A percentile compares a stretch with the other conserved stretches of the same genome.
These are phyloP conservation scores for Drosophila bipectinata DNA, from an alignment of 1,140 invertebrate species.

Conservation along the genomic window DNA sequence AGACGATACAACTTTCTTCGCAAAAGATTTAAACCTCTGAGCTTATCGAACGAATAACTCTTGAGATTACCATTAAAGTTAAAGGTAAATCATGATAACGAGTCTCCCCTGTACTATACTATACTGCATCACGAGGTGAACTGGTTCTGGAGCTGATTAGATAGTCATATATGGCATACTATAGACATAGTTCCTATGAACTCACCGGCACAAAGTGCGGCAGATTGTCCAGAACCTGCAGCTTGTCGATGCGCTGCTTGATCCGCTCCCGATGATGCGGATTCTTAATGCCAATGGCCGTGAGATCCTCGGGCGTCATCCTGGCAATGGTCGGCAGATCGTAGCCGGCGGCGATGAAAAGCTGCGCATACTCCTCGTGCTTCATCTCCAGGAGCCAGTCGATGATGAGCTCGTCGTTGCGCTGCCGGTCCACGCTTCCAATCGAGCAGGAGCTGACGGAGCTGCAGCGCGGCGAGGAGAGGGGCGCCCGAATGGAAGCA, in stretches of 20 bases:
- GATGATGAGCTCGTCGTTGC: constrained; percentile 94
- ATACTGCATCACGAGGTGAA: constrained; percentile 29
- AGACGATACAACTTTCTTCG: no score
- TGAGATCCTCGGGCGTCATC: constrained; percentile 98
- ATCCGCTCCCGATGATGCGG: constrained; percentile 98
- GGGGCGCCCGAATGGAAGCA: constrained; percentile 73
- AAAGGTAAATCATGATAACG: no score
- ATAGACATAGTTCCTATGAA: constrained; percentile 29
- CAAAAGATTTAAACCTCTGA: no score
- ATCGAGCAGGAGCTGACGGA: constrained; percentile 90
- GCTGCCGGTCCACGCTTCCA: constrained; percentile 87
- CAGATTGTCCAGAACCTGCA: constrained; percentile 96
- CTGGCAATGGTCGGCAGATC: constrained; percentile 98
- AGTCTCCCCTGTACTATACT: constrained; percentile 20
- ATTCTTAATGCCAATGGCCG: constrained; percentile 96
- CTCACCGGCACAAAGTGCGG: constrained; percentile 96
- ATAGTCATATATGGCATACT: constrained; percentile 33
- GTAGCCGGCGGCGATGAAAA: constrained; percentile 98
- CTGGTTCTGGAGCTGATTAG: constrained; percentile 32
- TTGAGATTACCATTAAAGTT: background rate
- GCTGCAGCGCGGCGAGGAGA: constrained; percentile 86
- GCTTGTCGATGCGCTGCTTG: constrained; percentile 97
- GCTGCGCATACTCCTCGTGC: constrained; percentile 97
- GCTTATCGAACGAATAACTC: background rate
- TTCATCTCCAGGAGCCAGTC: constrained; percentile 97